Base-by-base conservation (phyloP, 2,888 invertebrate species). In the Heliconius aoede region DNA sequence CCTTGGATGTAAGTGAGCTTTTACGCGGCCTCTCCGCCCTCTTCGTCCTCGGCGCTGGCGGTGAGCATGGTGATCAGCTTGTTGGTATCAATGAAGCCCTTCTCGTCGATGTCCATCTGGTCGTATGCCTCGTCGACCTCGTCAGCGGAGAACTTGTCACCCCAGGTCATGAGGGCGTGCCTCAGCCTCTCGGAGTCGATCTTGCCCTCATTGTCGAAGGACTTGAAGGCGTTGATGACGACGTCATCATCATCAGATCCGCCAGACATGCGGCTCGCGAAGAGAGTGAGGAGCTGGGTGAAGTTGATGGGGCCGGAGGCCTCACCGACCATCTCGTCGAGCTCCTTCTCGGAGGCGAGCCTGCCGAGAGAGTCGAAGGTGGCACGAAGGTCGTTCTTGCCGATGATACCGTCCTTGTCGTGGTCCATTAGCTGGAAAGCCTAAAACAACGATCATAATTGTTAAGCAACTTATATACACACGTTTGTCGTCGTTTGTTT, bases 361-460 rank as follows among this genome's bases (percentile, higher is more conserved):
- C 97, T 97, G 92, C 98, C 98, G 85, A 98, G 97, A 86, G 97
- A 97, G 95, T 99, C 98, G 95, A 98, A 98, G 89, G 97, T 97
- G 89, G 97, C 97, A 90, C 98, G 96, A 89, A 98, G 96, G 95
- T 98, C 98, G 93, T 96, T 97, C 95, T 98, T 98, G 93, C 97
- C 96, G 94, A 97, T 96, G 94, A 98, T 96, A 85, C 98, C 98
- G 91, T 98, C 98, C 95, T 98, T 98, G 95, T 98, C 98, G 94
- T 97, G 97, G 95, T 98, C 98, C 97, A 98, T 98, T 87, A 98
- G 96, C 95, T 97, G 97, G 97, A 98, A 98, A 89, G 97, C 98
- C 97, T 98, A 90, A 78, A 46, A 79, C 80, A 72, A 32, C 80
- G 58, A 68, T 51, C 55, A 15, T 51, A 61, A 15, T 26, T n/a